A percentile compares a stretch with the other conserved stretches of the same genome.
Conservation (phyloP, 1,140 invertebrate species). For the Melitaea cinxia region DNA sequence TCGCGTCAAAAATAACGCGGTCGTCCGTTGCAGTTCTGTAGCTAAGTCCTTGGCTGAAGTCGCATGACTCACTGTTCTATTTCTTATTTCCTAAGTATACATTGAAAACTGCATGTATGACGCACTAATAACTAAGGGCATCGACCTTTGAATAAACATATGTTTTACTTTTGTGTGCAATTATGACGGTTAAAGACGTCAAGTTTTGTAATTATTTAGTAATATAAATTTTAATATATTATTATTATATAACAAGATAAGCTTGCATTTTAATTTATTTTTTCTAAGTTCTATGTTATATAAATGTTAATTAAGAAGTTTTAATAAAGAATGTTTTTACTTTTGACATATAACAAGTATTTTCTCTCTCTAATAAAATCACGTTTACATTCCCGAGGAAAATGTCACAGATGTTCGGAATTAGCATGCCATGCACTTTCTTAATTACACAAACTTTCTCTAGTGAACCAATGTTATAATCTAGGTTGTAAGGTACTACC, state of each 20-base stretch:
- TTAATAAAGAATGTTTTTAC: constrained; percentile 7
- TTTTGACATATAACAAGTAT: constrained; percentile 19
- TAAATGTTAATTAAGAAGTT: constrained; percentile 1
- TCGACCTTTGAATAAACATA: constrained; percentile 56
- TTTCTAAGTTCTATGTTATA: too few relatives aligned
- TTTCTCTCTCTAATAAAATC: constrained; percentile 23
- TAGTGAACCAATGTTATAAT: constrained; percentile 16
- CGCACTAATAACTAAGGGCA: constrained; percentile 56
- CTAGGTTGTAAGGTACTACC: constrained; percentile 11
- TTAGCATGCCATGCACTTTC: constrained; percentile 31
- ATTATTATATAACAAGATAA: background rate
- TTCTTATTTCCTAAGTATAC: constrained; percentile 78
- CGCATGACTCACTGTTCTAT: constrained; percentile 69
- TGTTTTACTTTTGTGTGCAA: constrained; percentile 23
- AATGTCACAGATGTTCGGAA: constrained; percentile 13
- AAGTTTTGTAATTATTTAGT: constrained; percentile 9
- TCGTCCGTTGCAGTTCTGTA: constrained; percentile 40
- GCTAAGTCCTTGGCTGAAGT: constrained; percentile 64
- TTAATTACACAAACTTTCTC: constrained; percentile 28
- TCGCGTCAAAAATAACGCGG: constrained; percentile 34
- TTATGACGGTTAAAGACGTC: constrained; percentile 27
- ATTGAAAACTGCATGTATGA: constrained; percentile 75
- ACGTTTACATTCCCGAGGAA: constrained; percentile 16
- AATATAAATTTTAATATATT: background rate
- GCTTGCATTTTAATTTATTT: too few relatives aligned